Percentiles rank a stretch among this genome's conserved stretches.
phyloP scores from a whole-genome alignment of 1,140 invertebrate species.

The Tetramorium parvispinum region DNA sequence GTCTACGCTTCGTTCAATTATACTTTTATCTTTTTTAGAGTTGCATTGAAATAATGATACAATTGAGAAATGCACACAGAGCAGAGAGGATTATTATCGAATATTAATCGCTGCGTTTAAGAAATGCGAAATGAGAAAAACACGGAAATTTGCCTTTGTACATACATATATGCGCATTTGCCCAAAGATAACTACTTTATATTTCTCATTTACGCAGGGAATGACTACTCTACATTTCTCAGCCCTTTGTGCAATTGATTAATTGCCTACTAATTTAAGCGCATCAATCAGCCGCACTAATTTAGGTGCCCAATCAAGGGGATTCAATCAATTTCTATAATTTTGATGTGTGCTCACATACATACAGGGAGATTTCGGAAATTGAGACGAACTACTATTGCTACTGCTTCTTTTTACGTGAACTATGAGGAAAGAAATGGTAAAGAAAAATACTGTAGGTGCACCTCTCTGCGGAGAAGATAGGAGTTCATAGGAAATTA shows the following conservation, averaged over 20 bases:
- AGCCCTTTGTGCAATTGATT: conserved; percentile 3
- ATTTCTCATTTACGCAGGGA: background rate
- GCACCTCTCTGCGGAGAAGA: background rate
- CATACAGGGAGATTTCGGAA: background rate
- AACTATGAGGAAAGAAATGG: background rate
- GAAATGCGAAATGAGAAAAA: background rate
- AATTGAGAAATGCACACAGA: background rate
- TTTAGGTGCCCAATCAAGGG: conserved; percentile 3
- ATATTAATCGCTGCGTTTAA: background rate
- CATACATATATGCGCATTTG: background rate
- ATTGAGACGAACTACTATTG: background rate
- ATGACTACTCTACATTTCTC: background rate
- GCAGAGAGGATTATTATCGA: background rate
- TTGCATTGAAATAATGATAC: background rate
- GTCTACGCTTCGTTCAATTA: background rate
- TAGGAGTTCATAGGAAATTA: background rate
- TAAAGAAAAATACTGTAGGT: background rate
- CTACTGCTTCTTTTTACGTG: background rate
- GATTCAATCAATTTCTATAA: conserved; percentile 2
- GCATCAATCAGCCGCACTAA: background rate
- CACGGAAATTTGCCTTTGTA: background rate
- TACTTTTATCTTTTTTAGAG: background rate
- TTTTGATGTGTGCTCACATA: background rate
- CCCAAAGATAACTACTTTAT: background rate
- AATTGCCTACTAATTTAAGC: background rate